Percentiles rank a stretch among this genome's conserved stretches.
Evolutionary conservation across 35 echinoderm and acorn worm genomes (phyloP).

Genomic region (Chiridota heheva): DNA sequence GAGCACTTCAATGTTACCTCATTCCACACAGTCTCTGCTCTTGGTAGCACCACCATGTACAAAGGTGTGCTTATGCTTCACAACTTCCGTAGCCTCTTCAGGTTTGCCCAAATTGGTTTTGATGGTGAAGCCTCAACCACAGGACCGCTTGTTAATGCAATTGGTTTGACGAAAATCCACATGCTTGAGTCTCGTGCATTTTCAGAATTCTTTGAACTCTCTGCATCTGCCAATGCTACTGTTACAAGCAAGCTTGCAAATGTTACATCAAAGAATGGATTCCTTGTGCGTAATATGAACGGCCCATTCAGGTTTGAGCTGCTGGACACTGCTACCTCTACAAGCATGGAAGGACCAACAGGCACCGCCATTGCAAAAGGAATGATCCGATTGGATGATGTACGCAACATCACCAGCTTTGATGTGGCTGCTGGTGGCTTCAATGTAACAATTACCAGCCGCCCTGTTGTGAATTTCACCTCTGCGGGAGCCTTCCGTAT

Average conservation of each 20-base stretch:
- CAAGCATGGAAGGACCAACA: neutral
- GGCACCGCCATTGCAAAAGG: neutral
- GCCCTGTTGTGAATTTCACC: slow-evolving; percentile 12
- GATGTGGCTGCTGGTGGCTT: neutral
- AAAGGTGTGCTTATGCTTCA: slow-evolving; percentile 33
- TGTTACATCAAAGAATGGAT: neutral
- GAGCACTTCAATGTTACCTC: slow-evolving; percentile 42
- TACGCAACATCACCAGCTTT: slow-evolving; percentile 13
- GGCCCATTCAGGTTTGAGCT: slow-evolving; percentile 9
- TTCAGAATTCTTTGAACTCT: neutral
- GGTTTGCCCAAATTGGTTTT: slow-evolving; percentile 46
- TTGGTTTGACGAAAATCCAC: no score
- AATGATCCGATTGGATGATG: slow-evolving; percentile 7
- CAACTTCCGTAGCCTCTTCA: slow-evolving; percentile 49
- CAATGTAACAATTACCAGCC: neutral
- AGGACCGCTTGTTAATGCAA: no score
- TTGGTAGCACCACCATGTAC: neutral
- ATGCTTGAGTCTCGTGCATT: no score
- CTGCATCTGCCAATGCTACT: neutral
- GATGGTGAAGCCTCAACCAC: no score
- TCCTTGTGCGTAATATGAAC: neutral
- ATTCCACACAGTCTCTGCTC: neutral
- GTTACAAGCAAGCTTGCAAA: neutral
- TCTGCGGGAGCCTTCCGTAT: slow-evolving; percentile 18
- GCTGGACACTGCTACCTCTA: neutral